Conservation (phyloP, 2,888 invertebrate species). For the Chalcis sispes region DNA sequence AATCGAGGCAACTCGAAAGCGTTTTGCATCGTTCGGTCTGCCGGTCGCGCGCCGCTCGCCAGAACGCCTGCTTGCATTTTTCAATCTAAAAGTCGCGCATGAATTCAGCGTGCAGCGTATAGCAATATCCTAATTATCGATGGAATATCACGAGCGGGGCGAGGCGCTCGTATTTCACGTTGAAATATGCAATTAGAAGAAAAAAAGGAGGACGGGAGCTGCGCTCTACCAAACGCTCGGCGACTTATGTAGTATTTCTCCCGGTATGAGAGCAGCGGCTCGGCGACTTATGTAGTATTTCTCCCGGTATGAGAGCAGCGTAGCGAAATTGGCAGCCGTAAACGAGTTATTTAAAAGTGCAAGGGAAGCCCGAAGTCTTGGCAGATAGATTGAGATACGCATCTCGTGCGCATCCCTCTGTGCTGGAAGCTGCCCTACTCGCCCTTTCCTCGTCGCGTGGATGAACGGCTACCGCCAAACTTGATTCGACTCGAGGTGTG, state of each 20-base stretch:
- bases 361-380: conserved; percentile 32
- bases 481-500: conserved; percentile 10
- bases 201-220: conserved; percentile 1
- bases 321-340: conserved; percentile 59
- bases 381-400: conserved; percentile 34
- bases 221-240: conserved; percentile 24
- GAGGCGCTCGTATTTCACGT: conserved; percentile 54
- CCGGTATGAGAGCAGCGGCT: too few species aligned
- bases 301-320: conserved; percentile 34
- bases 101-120: background rate
- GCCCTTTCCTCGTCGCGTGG: conserved; percentile 32
- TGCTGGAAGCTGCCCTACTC: background rate
- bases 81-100: conserved; percentile 39
- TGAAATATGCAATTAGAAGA: conserved; percentile 54
- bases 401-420: conserved; percentile 13
- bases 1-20: conserved; percentile 3
- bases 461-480: background rate
- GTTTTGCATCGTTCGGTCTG: background rate
- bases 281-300: too few species aligned
- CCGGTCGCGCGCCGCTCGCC: too few species aligned
- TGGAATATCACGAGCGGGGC: conserved; percentile 35
- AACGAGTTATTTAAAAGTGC: conserved; percentile 58
- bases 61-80: too few species aligned
- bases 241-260: too few species aligned
- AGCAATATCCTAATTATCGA: conserved; percentile 56